phyloP scores from a whole-genome alignment of 37 sponge, comb jelly and placozoan species.

The Haliclona indistincta region DNA sequence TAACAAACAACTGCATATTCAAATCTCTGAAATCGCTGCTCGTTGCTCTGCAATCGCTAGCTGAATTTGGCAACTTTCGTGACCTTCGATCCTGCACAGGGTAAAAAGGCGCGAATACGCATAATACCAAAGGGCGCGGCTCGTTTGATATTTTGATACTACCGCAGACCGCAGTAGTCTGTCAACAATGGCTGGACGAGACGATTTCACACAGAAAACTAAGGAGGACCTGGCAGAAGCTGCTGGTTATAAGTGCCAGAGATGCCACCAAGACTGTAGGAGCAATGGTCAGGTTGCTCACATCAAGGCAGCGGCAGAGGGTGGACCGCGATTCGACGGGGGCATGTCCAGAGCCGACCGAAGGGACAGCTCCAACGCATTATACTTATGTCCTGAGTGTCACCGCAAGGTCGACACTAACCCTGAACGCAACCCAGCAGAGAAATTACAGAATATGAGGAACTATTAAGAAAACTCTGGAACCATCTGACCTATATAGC shows the following conservation, averaged over 20 bases:
- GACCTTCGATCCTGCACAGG: too few relatives aligned
- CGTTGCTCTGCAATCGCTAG: too few relatives aligned
- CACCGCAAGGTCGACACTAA: conserved; percentile 58
- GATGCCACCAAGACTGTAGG: conserved; percentile 25
- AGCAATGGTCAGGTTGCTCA: conserved; percentile 75
- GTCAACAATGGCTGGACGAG: too few relatives aligned
- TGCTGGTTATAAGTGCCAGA: conserved; percentile 59
- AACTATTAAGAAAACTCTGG: too few relatives aligned
- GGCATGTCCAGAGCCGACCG: conserved; percentile 53
- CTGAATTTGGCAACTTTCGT: too few relatives aligned
- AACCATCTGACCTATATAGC: too few relatives aligned
- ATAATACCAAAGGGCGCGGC: too few relatives aligned
- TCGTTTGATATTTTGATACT: too few relatives aligned
- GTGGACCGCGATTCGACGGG: conserved; percentile 69
- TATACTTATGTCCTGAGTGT: conserved; percentile 73
- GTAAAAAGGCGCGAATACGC: too few relatives aligned
- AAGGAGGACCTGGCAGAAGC: conserved; percentile 30
- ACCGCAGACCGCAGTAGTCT: too few relatives aligned
- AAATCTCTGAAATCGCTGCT: too few relatives aligned
- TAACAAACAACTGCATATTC: too few relatives aligned
- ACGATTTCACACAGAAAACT: conserved; percentile 48
- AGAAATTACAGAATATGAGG: conserved; percentile 3
- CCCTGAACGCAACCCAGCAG: conserved; percentile 24
- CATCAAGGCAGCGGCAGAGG: conserved; percentile 66
- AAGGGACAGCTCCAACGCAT: conserved; percentile 43